Conservation (phyloP, 2,113 vertebrate species). For the Colossoma macropomum region DNA sequence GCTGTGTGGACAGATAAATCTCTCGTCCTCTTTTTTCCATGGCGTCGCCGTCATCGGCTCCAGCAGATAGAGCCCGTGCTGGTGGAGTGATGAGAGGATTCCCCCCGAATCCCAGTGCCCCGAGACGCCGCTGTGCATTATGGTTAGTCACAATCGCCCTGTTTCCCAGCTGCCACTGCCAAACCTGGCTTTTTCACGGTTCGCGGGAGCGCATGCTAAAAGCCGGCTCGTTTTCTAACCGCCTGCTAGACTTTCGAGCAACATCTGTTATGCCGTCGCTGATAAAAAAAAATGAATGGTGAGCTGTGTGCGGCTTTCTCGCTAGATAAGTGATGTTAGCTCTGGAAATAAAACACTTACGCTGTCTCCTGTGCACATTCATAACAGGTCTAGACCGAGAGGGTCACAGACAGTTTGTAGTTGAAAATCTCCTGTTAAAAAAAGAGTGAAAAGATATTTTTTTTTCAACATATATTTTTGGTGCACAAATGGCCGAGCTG, state of each 20-base stretch:
- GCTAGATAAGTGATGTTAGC: slow-evolving; percentile 18
- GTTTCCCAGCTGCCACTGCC: neutral
- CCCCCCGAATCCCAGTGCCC: slow-evolving; percentile 31
- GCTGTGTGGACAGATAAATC: slow-evolving; percentile 73
- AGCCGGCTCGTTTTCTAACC: neutral
- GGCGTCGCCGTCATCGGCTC: slow-evolving; percentile 66
- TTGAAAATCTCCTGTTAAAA: neutral
- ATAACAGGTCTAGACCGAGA: slow-evolving; percentile 30
- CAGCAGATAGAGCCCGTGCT: slow-evolving; percentile 66
- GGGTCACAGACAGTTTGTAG: slow-evolving; percentile 26
- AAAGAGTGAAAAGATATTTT: neutral
- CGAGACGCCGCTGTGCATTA: neutral
- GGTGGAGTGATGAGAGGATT: slow-evolving; percentile 60
- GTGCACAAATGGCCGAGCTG: slow-evolving; percentile 22
- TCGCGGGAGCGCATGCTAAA: neutral
- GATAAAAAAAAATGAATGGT: slow-evolving; percentile 24
- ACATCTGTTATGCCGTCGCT: neutral
- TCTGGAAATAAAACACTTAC: slow-evolving; percentile 35
- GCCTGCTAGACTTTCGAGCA: neutral
- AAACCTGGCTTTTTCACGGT: neutral
- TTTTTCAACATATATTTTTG: neutral
- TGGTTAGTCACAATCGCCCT: neutral
- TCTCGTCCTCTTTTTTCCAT: slow-evolving; percentile 60
- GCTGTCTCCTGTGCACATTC: slow-evolving; percentile 27
- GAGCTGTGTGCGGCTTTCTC: slow-evolving; percentile 2